These are phyloP conservation scores for Cichladusa arquata DNA, from an alignment of 2,113 vertebrate species.

Conservation along the genomic window DNA sequence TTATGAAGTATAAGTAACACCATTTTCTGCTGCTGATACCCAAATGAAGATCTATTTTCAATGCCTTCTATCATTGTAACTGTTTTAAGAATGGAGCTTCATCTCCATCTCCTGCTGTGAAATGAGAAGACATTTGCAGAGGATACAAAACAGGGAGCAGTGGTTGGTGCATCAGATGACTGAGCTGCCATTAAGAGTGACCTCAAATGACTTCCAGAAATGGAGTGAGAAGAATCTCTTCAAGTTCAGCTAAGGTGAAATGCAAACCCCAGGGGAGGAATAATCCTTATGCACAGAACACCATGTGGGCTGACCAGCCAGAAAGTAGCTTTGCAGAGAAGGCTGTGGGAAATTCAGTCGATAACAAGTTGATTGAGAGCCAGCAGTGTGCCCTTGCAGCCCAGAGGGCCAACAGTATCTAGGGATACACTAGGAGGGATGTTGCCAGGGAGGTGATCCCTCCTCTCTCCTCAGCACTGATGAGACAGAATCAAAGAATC, in stretches of 20 bases:
- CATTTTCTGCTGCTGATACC: neutral
- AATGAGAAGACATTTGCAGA: neutral
- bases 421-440: neutral
- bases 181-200: neutral
- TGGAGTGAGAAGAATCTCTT: neutral
- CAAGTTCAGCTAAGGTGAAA: neutral
- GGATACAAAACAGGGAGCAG: neutral
- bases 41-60: neutral
- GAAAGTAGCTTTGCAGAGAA: neutral
- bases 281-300: neutral
- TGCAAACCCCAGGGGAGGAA: neutral
- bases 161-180: neutral
- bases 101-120: neutral
- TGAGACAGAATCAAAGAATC: neutral
- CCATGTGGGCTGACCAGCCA: neutral
- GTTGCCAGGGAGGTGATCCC: neutral
- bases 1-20: neutral
- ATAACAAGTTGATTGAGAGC: neutral
- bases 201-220: neutral
- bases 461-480: neutral
- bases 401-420: neutral
- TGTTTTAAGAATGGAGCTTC: neutral
- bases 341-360: neutral
- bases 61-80: neutral
- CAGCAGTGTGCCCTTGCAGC: neutral